Evolutionary conservation across 2,113 vertebrate species (phyloP), one percentile per base, ranked within the genome.

Genomic region (Lamprotornis superbus): DNA sequence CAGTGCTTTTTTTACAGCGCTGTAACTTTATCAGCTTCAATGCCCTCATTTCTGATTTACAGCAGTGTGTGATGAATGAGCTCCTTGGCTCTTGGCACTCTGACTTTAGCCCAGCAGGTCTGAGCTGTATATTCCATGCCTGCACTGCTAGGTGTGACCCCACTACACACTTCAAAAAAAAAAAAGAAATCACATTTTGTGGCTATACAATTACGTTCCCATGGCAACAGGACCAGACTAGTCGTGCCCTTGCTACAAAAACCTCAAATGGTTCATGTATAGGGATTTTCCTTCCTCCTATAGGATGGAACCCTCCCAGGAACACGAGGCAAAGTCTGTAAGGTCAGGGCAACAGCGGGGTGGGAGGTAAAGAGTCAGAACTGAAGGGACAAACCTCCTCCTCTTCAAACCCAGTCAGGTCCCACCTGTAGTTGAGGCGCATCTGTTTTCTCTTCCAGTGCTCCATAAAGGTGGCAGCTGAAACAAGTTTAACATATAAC

Each of bases 391-490:
- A 81, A 95, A 99, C 99, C 98, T 99, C 98, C 87, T 99, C 98
- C 69, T 99, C 99, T 96, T 99, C 99, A 64, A 99, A 99, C 87
- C 98, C 98, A 1, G 99, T 99, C 96, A 99, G 97, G 98, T 99
- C 99, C 99, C 99, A 99, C 97, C 97, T 97, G 93, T 99, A 99
- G 97, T 99, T 99, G 49, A 99, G 99, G 61, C 99, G 95, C 99
- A 99, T 99, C 98, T 99, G 99, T 63, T 99, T 98, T 97, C 99
- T 98, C 95, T 99, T 99, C 99, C 99, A 99, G 97, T 99, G 99
- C 81, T 99, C 99, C 99, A 99, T 99, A 91, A 99, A 99, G 75
- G 98, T 99, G 94, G 99, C 98, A 23, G 99, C 99, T 99, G 94
- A 10, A 90, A 87, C 16, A 17, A 95, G 30, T 79, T 89, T 46